These are phyloP conservation scores for Eueremaeus valkanovi DNA, from an alignment of 2,888 invertebrate species.

Conservation along the genomic window DNA sequence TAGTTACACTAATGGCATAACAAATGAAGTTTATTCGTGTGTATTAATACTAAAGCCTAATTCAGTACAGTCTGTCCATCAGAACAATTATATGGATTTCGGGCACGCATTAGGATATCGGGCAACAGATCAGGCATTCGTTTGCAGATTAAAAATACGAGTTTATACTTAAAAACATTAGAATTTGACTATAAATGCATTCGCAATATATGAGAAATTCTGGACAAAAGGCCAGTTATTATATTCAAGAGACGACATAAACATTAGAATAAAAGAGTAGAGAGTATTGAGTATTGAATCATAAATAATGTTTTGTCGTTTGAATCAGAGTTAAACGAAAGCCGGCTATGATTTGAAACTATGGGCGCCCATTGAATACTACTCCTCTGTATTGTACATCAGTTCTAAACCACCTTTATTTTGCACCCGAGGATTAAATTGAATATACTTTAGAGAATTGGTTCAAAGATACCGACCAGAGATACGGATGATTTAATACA, in stretches of 20 bases:
- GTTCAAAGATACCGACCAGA: constrained; percentile 18
- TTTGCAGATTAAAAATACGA: not conserved
- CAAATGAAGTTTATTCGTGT: constrained; percentile 16
- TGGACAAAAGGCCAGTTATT: not conserved
- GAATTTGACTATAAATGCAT: not conserved
- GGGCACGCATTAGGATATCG: not conserved
- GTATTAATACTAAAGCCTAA: not conserved
- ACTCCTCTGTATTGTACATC: not conserved
- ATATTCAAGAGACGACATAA: constrained; percentile 1
- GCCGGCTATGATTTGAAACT: not conserved
- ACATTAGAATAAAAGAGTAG: not conserved
- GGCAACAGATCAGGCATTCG: not conserved
- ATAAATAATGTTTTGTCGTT: not conserved
- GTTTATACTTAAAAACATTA: not conserved
- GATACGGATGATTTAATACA: not conserved
- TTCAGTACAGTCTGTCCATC: not conserved
- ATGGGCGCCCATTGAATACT: not conserved
- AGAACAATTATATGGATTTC: not conserved
- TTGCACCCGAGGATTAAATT: constrained; percentile 21
- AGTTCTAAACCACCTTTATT: constrained; percentile 25
- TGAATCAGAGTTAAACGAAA: not conserved
- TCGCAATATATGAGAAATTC: not conserved
- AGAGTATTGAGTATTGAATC: not conserved
- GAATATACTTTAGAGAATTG: constrained; percentile 1
- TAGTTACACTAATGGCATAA: constrained; percentile 30